Evolutionary conservation across 2,888 invertebrate genomes (phyloP), one percentile per base, ranked within the genome.

Genomic region (Chymomyza fuscimana): DNA sequence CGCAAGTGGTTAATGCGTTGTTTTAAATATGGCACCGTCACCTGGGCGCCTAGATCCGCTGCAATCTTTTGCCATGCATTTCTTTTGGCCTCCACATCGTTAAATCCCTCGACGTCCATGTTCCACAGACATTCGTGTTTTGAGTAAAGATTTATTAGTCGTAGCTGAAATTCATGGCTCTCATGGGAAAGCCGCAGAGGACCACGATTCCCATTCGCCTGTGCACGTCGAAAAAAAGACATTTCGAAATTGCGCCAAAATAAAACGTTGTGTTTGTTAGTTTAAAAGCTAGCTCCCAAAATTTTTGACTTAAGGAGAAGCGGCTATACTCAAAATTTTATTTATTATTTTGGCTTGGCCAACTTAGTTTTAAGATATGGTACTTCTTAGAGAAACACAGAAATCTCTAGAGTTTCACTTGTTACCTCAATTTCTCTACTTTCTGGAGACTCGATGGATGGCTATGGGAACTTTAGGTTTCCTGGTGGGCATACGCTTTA

Each of bases 101-200:
- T 4, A 46, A 72, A 58, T 15, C 70, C 72, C 3, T 9, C 5
- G 6, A 63, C 59, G 16, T 69, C n/a, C 2, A 64, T 69, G 25
- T 84, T 71, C 81, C 81, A 84, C 67, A 84, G 77, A 50, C 84
- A 84, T 0, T 56, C 62, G 12, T 70, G 46, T 46, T 69, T 32
- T 2, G 16, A 15, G 59, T 84, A 84, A 0, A 77, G 64, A 4
- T 81, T 70, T 5, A 82, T 72, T 7, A 81, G 69, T 0, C 73
- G 72, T 15, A 81, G 61, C 5, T 79, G 56, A 25, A 81, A 81
- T 9, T 66, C 69, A 15, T 79, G 4, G 25, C 73, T 70, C 32
- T 79, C 70, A 0, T 73, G 75, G 29, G 81, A 81, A 6, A 84
- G 82, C 70, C 84, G 51, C 3, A 60, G 46, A 0, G 61, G 19